Conservation (phyloP, 2,888 invertebrate species). For the Gymnocheta viridis region DNA sequence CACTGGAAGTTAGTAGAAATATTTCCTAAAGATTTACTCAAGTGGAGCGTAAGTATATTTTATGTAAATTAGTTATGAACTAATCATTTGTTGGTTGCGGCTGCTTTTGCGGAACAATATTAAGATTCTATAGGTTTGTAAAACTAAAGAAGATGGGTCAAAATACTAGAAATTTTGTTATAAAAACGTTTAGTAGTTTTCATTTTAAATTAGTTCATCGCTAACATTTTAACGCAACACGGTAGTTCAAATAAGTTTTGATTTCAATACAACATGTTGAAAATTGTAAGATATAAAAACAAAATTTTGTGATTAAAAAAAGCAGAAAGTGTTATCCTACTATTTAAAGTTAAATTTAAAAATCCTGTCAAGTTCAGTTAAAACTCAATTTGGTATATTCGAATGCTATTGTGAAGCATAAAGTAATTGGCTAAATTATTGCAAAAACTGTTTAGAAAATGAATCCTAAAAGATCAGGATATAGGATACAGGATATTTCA, state of each 20-base stretch:
- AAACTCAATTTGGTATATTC: too few relatives aligned
- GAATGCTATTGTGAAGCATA: too few relatives aligned
- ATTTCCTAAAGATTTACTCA: conserved; percentile 39
- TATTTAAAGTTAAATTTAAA: not conserved
- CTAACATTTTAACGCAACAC: conserved; percentile 28
- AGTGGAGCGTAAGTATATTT: conserved; percentile 50
- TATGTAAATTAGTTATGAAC: conserved; percentile 65
- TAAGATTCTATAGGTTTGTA: conserved; percentile 20
- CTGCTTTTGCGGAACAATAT: conserved; percentile 26
- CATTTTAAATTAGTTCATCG: conserved; percentile 53
- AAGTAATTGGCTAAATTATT: too few relatives aligned
- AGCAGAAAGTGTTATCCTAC: not conserved
- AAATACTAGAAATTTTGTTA: conserved; percentile 25
- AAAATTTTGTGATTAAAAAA: not conserved
- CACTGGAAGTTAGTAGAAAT: not conserved
- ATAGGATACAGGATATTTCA: too few relatives aligned
- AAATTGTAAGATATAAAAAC: conserved; percentile 74
- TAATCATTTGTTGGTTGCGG: conserved; percentile 19
- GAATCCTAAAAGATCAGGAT: too few relatives aligned
- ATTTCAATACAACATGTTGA: conserved; percentile 73
- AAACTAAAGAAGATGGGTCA: conserved; percentile 47
- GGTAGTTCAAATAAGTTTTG: not conserved
- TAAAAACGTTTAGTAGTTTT: conserved; percentile 45
- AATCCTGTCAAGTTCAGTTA: not conserved
- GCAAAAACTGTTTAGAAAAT: too few relatives aligned